phyloP scores from a whole-genome alignment of 2,888 invertebrate genomes.

The Homarus gammarus region DNA sequence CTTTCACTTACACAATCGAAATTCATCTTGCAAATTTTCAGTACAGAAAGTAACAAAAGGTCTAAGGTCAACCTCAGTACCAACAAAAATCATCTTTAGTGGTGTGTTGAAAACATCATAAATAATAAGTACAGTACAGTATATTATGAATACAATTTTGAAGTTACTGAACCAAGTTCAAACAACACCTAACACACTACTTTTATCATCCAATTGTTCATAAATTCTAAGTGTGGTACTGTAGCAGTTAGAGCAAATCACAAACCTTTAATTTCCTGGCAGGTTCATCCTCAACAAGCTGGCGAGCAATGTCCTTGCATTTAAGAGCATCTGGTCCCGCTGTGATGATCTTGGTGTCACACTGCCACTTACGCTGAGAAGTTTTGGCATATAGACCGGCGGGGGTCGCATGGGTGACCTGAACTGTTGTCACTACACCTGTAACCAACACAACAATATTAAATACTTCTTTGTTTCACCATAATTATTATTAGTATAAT shows the following conservation, averaged over 20 bases:
- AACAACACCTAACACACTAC: background rate
- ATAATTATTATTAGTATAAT: too few relatives aligned
- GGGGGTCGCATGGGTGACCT: constrained; percentile 93
- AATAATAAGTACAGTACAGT: too few relatives aligned
- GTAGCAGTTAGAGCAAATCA: background rate
- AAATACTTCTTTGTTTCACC: too few relatives aligned
- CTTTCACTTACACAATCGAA: too few relatives aligned
- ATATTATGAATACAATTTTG: too few relatives aligned
- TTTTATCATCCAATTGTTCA: background rate
- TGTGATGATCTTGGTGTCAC: constrained; percentile 76
- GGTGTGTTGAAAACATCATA: background rate
- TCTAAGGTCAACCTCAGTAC: too few relatives aligned
- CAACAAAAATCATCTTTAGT: too few relatives aligned
- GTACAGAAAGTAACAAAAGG: too few relatives aligned
- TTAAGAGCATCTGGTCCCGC: constrained; percentile 83
- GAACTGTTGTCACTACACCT: constrained; percentile 91
- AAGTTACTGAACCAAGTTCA: too few relatives aligned
- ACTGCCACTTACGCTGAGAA: constrained; percentile 81
- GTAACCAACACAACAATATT: too few relatives aligned
- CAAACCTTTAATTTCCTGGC: constrained; percentile 86
- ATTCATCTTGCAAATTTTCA: too few relatives aligned
- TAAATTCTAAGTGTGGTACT: background rate
- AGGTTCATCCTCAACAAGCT: constrained; percentile 85
- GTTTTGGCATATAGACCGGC: constrained; percentile 88
- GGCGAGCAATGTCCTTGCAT: constrained; percentile 85